Base-by-base conservation (phyloP, 1,140 invertebrate species). In the Eufriesea mexicana region DNA sequence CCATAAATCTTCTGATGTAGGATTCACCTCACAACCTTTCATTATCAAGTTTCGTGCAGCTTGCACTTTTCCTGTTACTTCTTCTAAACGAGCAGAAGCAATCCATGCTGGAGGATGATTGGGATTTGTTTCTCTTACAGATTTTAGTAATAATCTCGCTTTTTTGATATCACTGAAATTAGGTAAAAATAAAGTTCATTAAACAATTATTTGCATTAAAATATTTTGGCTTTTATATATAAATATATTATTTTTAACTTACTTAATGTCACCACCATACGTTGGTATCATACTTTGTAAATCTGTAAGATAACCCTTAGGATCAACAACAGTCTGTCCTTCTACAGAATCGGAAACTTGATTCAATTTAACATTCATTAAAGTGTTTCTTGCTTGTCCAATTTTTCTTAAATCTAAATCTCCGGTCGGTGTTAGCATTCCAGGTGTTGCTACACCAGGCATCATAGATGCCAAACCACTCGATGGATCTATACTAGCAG, bases 21-120 rank as follows among this genome's bases (percentile, higher is more conserved):
- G 98, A 95, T 99, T 99, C 79, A 99, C 98, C 92, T 98, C 97
- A 89, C 97, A 98, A 2, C 97, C 99, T 93, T 99, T 98, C 98
- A 99, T 99, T 86, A 99, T 99, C 0, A 99, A 95, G 95, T 99
- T 99, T 84, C 98, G 94, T 0, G 99, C 99, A 42, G 98, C 97
- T 95, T 99, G 99, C 5, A 99, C 95, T 95, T 99, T 99, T n/a
- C 99, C 99, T 20, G 98, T 99, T 0, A 99, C 98, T 96, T 99
- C 99, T 94, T 99, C 99, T 25, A 99, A 95, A 86, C 98, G 95
- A n/a, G 99, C 99, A 76, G 99, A 99, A 14, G 99, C 99, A 90
- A 99, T 99, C 99, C 99, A 99, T 9, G 99, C 99, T 25, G 99
- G 99, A 28, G 99, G 98, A 96, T 99, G 99, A 93, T 99, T 99